Evolutionary conservation across 2,888 invertebrate genomes (phyloP), one percentile per base, ranked within the genome.

Genomic region (Ecliptopera silaceata): DNA sequence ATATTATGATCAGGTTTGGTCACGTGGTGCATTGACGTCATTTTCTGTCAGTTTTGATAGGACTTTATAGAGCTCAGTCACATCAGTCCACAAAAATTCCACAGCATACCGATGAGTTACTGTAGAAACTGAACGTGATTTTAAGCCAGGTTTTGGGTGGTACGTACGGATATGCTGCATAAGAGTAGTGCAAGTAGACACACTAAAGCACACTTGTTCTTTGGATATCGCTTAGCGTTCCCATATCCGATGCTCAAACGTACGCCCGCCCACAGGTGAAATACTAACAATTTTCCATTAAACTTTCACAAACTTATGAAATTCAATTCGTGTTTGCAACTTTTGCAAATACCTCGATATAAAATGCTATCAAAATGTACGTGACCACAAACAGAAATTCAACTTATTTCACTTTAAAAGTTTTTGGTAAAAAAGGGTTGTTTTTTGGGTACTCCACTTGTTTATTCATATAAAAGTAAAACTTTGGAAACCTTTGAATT

Each of bases 281-380:
- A 59, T 41, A 50, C 42, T 22, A 12, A 11, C 12, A 58, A 63
- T 56, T 50, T 56, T 57, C 48, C 46, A 60, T 63, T 47, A 45
- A 56, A 62, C 43, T 52, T 58, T 52, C 38, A 50, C 43, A 53
- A 57, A 56, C 55, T 58, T 58, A 42, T 51, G 20, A 43, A 59
- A 59, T 56, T 56, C 48, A 49, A 56, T 56, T 54, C 34, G 34
- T 18, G 47, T 45, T 49, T 17, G 13, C 18, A 38, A 43, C 43
- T 52, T 54, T 42, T 22, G 29, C 12, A 41, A 42, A 44, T 13
- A 32, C 42, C 34, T 44, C 15, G 38, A 59, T 59, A 56, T 51
- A 54, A 60, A 45, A 11, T 26, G 20, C n/a, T 44, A 44, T 53
- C 22, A n/a, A 45, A 51, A 38, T 15, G 39, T 29, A 46, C 45